Evolutionary conservation across 2,888 invertebrate genomes (phyloP), one percentile per base, ranked within the genome.

Genomic region (Drosophila algonquin): DNA sequence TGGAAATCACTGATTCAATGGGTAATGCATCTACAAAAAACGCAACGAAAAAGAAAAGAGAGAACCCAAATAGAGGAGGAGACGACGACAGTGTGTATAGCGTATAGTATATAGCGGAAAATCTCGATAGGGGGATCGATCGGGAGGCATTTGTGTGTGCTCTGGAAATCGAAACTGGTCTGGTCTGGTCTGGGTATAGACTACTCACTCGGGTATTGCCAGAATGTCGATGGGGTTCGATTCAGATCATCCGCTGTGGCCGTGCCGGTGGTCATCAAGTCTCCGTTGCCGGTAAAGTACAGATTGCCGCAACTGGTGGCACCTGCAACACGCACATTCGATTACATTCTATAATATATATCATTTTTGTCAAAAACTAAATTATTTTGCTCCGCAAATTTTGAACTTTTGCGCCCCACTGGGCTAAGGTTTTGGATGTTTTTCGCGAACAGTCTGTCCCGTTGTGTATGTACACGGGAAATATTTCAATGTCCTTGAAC

Each of bases 201-300:
- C 4, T 40, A 94, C 95, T 94, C 94, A 94, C 94, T 93, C 83
- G 96, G 96, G 93, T 96, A 96, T 93, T 96, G 96, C 96, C 96
- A 96, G 90, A 96, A 94, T 63, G 96, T 90, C 18, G 91, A 90
- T n/a, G 91, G 89, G 18, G 91, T 81, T 8, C 91, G 83, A 67
- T 89, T 91, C 3, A 90, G 73, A 64, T 91, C 91, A 63, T 91
- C 91, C 40, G 90, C 87, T 7, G 87, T 82, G 46, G 90, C 78
- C 6, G 75, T 78, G 65, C 89, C 83, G 45, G 82, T 84, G 44
- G 91, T 85, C 86, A 91, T 90, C 75, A 91, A 80, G 68, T 91
- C 91, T 30, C 90, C 87, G 89, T 90, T 90, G 40, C 91, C 91
- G 62, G 91, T 90, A 35, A 91, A 91, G 75, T 90, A 91, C 45